Evolutionary conservation across 35 echinoderm and acorn worm species (phyloP), one percentile per base, ranked within the genome.

Genomic region (Heliocidaris erythrogramma): DNA sequence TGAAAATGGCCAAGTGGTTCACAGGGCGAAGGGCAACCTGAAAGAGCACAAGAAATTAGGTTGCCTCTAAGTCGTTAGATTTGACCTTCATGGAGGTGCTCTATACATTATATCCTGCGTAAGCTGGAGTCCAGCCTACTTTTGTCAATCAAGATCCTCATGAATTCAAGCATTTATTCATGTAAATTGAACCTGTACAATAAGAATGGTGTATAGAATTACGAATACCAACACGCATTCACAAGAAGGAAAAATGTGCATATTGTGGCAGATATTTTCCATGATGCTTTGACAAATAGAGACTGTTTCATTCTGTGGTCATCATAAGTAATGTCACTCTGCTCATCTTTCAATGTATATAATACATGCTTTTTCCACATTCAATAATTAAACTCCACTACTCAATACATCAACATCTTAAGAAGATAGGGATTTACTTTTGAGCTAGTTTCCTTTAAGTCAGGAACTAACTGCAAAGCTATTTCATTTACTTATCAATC

Each of bases 1-100:
- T 78, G 18, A 78, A 78, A 78, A 78, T 78, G 65, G 65, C 65
- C 65, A 78, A 78, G 65, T 78, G 65, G 65, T 78, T 78, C 18
- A 24, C n/a, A 21, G 21, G 21, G 17, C 18, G 27, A 7, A 6
- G 65, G 65, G 65, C 65, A 78, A 78, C 65, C 27, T 24, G 27
- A 78, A 18, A 78, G 65, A 78, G 65, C 27, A 78, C 27, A 18
- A 78, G 65, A 78, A 78, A 78, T 78, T 78, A 78, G 65, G 65
- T 78, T 78, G 65, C 65, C 65, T 78, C 7, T 18, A 78, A 78
- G 21, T 78, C 5, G 65, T 78, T 56, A 78, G 18, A 78, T 78
- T 78, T 78, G 27, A 27, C 65, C 65, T 27, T 56, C 52, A 12
- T 10, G 52, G 7, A 56, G 5, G 52, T 78, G 65, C 18, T 78